Conservation (phyloP, 2,888 invertebrate genomes). For the Cryptus viduatorius region DNA sequence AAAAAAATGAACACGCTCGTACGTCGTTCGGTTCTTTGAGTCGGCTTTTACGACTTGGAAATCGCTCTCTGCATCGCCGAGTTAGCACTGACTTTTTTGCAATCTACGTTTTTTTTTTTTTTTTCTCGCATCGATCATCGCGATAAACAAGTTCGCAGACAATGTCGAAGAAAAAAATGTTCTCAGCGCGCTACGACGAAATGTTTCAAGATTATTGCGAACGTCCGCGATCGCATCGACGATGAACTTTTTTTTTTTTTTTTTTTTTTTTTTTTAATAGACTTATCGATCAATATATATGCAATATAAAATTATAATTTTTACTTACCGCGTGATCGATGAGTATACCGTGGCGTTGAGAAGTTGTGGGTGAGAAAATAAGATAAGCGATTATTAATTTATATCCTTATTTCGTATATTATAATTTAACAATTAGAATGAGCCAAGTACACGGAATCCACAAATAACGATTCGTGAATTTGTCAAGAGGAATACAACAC, state of each 20-base stretch:
- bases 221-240: background rate
- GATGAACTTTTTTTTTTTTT: too few species aligned
- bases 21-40: slow-evolving; percentile 53
- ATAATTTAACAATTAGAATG: slow-evolving; percentile 79
- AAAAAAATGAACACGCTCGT: slow-evolving; percentile 47
- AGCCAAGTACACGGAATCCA: slow-evolving; percentile 76
- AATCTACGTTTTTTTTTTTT: slow-evolving; percentile 17
- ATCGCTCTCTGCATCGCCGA: slow-evolving; percentile 56
- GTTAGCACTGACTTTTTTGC: slow-evolving; percentile 44
- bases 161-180: slow-evolving; percentile 20
- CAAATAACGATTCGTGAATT: slow-evolving; percentile 73
- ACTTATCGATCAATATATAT: too few species aligned
- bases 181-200: background rate
- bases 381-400: slow-evolving; percentile 28
- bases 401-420: slow-evolving; percentile 74
- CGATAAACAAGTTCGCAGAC: slow-evolving; percentile 25
- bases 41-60: slow-evolving; percentile 62
- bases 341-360: background rate
- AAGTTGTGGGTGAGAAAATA: background rate
- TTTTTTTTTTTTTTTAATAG: too few species aligned
- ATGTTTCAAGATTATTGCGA: background rate
- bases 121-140: slow-evolving; percentile 4
- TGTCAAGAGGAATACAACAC: slow-evolving; percentile 66
- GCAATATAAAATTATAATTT: too few species aligned
- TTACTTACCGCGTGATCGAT: slow-evolving; percentile 37